phyloP scores from a whole-genome alignment of 2,888 invertebrate species.

The Lamellibrachia columna region DNA sequence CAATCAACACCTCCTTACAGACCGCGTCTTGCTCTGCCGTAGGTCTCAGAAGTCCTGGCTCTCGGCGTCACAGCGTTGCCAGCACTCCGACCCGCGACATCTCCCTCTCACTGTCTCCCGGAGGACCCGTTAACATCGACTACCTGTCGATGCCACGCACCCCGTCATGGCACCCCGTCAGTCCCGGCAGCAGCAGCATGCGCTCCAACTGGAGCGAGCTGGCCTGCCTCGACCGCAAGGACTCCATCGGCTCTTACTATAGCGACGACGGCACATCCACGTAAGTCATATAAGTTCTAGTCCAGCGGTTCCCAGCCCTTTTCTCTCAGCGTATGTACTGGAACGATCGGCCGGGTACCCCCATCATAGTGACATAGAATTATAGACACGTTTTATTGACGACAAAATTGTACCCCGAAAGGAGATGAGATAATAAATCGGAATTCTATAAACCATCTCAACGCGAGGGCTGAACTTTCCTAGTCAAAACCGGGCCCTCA shows the following conservation, averaged over 20 bases:
- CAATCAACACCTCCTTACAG: not conserved
- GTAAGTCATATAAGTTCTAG: not conserved
- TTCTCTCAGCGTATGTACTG: not conserved
- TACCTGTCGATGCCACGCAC: slow-evolving; percentile 3
- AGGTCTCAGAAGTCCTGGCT: not conserved
- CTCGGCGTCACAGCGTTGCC: not conserved
- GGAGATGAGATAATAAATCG: too few relatives aligned
- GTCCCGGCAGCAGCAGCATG: slow-evolving; percentile 22
- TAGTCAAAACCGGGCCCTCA: too few relatives aligned
- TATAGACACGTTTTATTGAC: too few relatives aligned
- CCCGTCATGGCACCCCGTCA: not conserved
- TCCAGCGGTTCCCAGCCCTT: too few relatives aligned
- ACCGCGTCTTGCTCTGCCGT: not conserved
- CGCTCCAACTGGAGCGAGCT: slow-evolving; percentile 28
- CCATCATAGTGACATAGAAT: too few relatives aligned
- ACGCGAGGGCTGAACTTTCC: too few relatives aligned
- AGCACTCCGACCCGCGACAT: not conserved
- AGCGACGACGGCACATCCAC: not conserved
- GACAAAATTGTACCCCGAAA: too few relatives aligned
- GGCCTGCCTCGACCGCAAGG: slow-evolving; percentile 13
- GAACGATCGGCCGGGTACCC: too few relatives aligned
- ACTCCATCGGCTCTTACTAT: slow-evolving; percentile 30
- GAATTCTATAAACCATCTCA: too few relatives aligned
- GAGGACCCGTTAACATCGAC: not conserved
- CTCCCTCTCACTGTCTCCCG: not conserved